Base-by-base conservation (phyloP, 2,888 invertebrate species). In the Lobophora halterata region DNA sequence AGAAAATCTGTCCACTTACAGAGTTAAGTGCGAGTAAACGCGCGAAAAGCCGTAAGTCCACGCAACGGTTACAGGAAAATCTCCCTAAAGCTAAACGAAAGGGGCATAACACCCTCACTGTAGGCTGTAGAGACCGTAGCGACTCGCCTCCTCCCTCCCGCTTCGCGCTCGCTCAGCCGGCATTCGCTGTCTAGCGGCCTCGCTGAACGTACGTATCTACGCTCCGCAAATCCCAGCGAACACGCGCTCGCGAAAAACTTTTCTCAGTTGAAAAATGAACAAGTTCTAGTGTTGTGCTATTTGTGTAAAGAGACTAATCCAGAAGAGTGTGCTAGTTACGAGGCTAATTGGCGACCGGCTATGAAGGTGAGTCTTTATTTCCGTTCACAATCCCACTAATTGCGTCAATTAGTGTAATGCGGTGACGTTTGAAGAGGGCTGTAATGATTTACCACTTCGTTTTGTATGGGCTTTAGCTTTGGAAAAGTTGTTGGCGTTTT, bases 321-420 rank as follows among this genome's bases (percentile, higher is more conserved):
- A 57, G 64, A 13, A 37, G 62, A 75, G 75, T 79, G 75, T 74
- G 75, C 80, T 85, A 85, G 85, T 86, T 83, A 82, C 76, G 63
- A 76, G 75, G 74, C 83, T 86, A 86, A 86, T 87, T 86, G 85
- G 82, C 80, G 79, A 80, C 79, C 82, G 80, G 82, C 86, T 81
- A 87, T 87, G 86, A 87, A 87, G 87, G 87, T 87, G 81, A 86
- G 86, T 71, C 74, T 83, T 87, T 85, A 86, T 87, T 87, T 87
- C 83, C 85, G 85, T 86, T 83, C 82, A 76, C 81, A 85, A 86
- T 87, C 82, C 82, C 83, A 83, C 85, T 87, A 86, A 86, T 85
- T 86, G 83, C 79, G 73, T 82, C 86, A 85, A 87, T 87, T 87
- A 86, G 86, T 81, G 82, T 86, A 86, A 85, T 87, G 82, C 79